Evolutionary conservation across 2,113 vertebrate species (phyloP).

Genomic region (Vulpes ferrilata): DNA sequence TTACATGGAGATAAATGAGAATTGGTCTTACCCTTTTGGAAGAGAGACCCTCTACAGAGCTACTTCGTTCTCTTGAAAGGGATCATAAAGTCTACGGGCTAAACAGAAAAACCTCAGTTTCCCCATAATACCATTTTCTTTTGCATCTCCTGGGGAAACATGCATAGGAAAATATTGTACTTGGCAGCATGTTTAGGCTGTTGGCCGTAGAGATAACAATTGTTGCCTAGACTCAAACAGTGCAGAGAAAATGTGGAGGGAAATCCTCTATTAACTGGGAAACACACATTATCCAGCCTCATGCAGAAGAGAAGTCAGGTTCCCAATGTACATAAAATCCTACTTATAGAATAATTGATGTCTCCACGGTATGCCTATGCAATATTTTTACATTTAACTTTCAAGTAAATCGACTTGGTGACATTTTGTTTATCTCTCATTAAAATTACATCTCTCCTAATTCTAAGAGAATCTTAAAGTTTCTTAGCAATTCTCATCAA

Average conservation of each 20-base stretch:
- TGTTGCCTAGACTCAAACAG: conserved; percentile 47
- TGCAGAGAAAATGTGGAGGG: conserved; percentile 10
- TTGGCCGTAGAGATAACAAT: conserved; percentile 43
- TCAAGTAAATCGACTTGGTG: background rate
- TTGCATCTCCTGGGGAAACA: conserved; percentile 56
- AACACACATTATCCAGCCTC: background rate
- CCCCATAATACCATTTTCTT: conserved; percentile 59
- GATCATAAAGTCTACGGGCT: background rate
- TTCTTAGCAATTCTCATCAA: conserved; percentile 16
- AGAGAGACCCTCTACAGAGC: conserved; percentile 27
- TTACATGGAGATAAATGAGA: background rate
- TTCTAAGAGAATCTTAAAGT: conserved; percentile 39
- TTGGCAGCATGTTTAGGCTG: conserved; percentile 35
- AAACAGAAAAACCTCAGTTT: conserved; percentile 60
- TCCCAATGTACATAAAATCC: background rate
- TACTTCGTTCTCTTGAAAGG: conserved; percentile 46
- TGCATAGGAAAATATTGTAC: conserved; percentile 55
- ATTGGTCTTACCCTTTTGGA: conserved; percentile 20
- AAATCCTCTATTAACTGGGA: conserved; percentile 45
- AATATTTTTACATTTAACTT: conserved; percentile 33
- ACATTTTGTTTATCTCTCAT: conserved; percentile 50
- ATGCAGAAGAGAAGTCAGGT: conserved; percentile 1
- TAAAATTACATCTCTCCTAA: conserved; percentile 43
- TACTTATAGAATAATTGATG: background rate
- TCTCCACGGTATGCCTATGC: background rate